Percentiles rank a stretch among this genome's conserved stretches.
Evolutionary conservation across 2,888 invertebrate species (phyloP).

Genomic region (Scelioninae gen. 2): DNA sequence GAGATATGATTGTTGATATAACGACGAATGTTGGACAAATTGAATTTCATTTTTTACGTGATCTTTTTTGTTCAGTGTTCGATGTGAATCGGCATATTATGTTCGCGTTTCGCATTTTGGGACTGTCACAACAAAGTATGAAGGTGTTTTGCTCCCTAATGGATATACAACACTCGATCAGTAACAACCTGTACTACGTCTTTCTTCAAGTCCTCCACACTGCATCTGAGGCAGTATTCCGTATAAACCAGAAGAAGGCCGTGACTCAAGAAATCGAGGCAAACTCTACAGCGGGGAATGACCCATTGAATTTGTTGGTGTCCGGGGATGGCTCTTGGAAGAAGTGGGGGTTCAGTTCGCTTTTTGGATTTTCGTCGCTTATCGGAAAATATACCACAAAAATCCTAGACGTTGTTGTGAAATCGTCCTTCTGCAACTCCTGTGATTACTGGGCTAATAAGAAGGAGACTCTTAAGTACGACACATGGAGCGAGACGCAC

Average conservation of each 20-base stretch:
- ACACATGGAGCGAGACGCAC: conserved; percentile 1
- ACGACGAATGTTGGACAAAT: no score
- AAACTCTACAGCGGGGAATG: conserved; percentile 2
- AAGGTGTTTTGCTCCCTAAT: conserved; percentile 4
- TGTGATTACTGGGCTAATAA: conserved; percentile 2
- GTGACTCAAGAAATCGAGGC: no score
- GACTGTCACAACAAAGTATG: conserved; percentile 9
- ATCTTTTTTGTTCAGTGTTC: background rate
- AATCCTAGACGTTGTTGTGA: no score
- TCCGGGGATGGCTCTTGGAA: conserved; percentile 9
- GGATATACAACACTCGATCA: conserved; percentile 9
- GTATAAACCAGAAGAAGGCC: background rate
- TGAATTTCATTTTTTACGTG: no score
- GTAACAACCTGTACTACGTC: background rate
- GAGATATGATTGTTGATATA: no score
- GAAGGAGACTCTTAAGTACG: conserved; percentile 1
- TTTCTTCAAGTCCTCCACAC: background rate
- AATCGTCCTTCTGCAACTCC: no score
- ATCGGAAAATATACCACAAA: background rate
- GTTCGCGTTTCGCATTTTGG: conserved; percentile 11
- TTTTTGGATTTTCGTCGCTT: background rate
- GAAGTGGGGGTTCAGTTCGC: conserved; percentile 5
- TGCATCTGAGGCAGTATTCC: background rate
- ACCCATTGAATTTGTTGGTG: no score
- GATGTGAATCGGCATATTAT: conserved; percentile 14